phyloP scores from a whole-genome alignment of 2,888 invertebrate species.

The Eulithis testata region DNA sequence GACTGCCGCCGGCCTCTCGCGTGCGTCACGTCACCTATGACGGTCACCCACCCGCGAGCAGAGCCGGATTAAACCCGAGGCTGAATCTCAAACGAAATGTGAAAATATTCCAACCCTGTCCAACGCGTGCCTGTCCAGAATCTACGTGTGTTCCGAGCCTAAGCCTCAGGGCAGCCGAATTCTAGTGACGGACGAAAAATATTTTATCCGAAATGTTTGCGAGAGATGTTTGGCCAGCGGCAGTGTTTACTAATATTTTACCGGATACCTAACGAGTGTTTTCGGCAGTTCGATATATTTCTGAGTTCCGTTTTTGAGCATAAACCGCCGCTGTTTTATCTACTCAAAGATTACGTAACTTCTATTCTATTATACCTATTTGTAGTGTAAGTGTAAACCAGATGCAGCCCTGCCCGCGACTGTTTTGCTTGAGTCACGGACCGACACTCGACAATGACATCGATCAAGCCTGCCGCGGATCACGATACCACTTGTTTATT shows the following conservation, averaged over 20 bases:
- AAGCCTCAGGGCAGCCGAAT: constrained; percentile 3
- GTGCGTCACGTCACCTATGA: constrained; percentile 67
- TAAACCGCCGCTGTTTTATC: no score
- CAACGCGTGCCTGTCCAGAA: constrained; percentile 1
- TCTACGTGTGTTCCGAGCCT: constrained; percentile 5
- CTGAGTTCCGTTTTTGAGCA: no score
- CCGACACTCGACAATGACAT: constrained; percentile 17
- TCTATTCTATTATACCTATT: no score
- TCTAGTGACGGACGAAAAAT: not conserved
- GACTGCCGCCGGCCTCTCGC: constrained; percentile 49
- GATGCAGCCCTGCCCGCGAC: constrained; percentile 15
- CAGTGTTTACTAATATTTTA: not conserved
- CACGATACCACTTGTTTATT: constrained; percentile 17
- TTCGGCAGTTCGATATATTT: not conserved
- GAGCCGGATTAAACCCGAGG: constrained; percentile 7
- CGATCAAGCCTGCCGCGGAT: constrained; percentile 14
- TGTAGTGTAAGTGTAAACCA: not conserved
- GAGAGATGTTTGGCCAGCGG: not conserved
- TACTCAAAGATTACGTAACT: no score
- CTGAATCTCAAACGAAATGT: constrained; percentile 8
- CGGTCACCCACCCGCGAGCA: constrained; percentile 59
- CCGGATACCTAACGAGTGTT: not conserved
- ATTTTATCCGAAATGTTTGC: constrained; percentile 1
- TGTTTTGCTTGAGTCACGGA: constrained; percentile 22
- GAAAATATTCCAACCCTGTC: constrained; percentile 9